A percentile compares a stretch with the other conserved stretches of the same genome.
These are phyloP conservation scores for Carollia perspicillata DNA, from an alignment of 2,113 vertebrate species.

Conservation along the genomic window DNA sequence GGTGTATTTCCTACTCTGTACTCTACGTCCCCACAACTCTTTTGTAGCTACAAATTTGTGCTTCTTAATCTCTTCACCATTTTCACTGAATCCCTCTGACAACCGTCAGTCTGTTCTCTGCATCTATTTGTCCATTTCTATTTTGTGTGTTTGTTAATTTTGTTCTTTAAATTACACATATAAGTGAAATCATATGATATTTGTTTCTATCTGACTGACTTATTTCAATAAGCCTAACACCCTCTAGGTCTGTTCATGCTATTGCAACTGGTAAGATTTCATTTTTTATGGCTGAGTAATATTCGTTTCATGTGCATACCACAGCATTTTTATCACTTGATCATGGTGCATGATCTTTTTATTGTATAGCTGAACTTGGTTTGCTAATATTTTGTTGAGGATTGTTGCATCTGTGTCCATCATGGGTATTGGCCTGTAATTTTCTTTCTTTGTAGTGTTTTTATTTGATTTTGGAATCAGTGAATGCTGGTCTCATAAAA, in stretches of 20 bases:
- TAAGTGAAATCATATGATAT: neutral
- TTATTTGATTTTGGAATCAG: neutral
- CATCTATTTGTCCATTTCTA: neutral
- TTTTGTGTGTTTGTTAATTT: neutral
- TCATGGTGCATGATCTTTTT: neutral
- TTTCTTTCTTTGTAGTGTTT: neutral
- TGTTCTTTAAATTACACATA: neutral
- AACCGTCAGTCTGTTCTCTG: neutral
- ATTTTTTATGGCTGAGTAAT: neutral
- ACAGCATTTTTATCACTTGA: neutral
- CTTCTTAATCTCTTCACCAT: neutral
- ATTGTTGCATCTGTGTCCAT: neutral
- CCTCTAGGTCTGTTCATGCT: too few relatives aligned
- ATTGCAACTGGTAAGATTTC: neutral
- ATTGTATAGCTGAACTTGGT: neutral
- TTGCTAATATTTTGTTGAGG: neutral
- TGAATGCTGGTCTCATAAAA: too few relatives aligned
- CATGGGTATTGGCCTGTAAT: neutral
- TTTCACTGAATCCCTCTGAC: neutral
- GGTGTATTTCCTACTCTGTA: neutral
- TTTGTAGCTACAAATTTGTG: neutral
- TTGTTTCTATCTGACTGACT: neutral
- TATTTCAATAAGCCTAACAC: neutral
- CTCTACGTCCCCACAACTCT: neutral
- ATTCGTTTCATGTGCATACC: neutral